phyloP scores from a whole-genome alignment of 2,888 invertebrate species.

The Tetropium fuscum region DNA sequence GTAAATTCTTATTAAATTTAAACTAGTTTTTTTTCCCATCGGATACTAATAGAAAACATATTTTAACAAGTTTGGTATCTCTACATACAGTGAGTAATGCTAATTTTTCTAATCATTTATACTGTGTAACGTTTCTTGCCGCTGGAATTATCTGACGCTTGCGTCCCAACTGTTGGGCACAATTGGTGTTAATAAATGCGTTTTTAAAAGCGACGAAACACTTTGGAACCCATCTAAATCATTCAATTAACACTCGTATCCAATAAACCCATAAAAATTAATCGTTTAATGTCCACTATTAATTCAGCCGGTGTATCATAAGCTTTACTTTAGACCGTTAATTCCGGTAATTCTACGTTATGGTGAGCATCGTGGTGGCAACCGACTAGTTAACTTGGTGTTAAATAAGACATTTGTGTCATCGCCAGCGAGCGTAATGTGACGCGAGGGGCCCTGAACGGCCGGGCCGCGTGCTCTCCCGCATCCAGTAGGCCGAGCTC shows the following conservation, averaged over 20 bases:
- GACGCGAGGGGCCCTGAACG: slow-evolving; percentile 32
- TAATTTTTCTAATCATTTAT: no score
- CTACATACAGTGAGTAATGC: no score
- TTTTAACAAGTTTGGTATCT: no score
- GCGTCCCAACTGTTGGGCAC: no score
- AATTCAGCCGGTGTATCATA: slow-evolving; percentile 40
- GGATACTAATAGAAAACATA: no score
- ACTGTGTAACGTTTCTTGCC: no score
- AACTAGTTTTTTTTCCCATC: no score
- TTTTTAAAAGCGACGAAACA: no score
- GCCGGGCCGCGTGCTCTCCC: slow-evolving; percentile 12
- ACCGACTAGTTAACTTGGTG: slow-evolving; percentile 43
- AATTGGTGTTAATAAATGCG: no score
- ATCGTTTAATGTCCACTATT: slow-evolving; percentile 31
- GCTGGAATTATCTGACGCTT: no score
- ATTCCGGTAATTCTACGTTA: slow-evolving; percentile 40
- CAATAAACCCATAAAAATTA: slow-evolving; percentile 34
- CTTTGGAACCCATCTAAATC: slow-evolving; percentile 1
- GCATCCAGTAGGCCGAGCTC: slow-evolving; percentile 25
- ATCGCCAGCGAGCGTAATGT: slow-evolving; percentile 38
- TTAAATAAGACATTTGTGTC: slow-evolving; percentile 53
- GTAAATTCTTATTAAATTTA: no score
- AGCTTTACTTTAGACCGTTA: slow-evolving; percentile 36
- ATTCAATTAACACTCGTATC: slow-evolving; percentile 17
- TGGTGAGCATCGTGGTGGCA: slow-evolving; percentile 37